Percentiles rank a stretch among this genome's conserved stretches.
Evolutionary conservation across 2,888 invertebrate genomes (phyloP).

Genomic region (Blastobasis adustella): DNA sequence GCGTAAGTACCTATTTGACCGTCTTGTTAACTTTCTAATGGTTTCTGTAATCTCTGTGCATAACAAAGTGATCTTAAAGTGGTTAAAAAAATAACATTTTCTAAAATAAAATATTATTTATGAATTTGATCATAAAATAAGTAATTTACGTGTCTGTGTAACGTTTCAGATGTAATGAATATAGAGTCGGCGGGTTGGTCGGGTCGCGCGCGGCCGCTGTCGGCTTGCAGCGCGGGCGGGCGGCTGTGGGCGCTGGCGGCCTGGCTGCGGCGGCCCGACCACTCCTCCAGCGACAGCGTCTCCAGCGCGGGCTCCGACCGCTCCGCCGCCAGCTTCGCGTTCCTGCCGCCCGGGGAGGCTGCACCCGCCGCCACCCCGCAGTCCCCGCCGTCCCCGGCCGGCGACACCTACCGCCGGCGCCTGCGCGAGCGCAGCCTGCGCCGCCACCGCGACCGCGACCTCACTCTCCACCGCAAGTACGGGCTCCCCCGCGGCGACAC

Average conservation of each 20-base stretch:
- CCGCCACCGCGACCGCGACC: slow-evolving; percentile 74
- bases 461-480: slow-evolving; percentile 80
- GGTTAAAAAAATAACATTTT: no score
- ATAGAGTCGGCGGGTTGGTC: slow-evolving; percentile 33
- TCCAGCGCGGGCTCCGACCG: slow-evolving; percentile 82
- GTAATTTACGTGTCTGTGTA: not conserved
- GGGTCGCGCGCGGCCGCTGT: slow-evolving; percentile 55
- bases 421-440: slow-evolving; percentile 75
- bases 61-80: no score
- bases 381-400: slow-evolving; percentile 72
- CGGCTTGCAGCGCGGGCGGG: slow-evolving; percentile 21
- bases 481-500: slow-evolving; percentile 62
- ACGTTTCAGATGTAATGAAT: slow-evolving; percentile 53
- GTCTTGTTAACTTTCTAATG: no score
- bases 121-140: no score
- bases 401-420: slow-evolving; percentile 77
- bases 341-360: slow-evolving; percentile 74
- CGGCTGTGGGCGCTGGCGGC: slow-evolving; percentile 78
- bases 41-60: no score
- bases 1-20: no score
- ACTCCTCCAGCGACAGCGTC: slow-evolving; percentile 67
- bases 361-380: slow-evolving; percentile 57
- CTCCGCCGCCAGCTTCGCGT: slow-evolving; percentile 83
- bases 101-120: no score
- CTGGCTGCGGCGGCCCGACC: slow-evolving; percentile 80